Conservation (phyloP, 1,140 invertebrate species). For the Gonioctena quinquepunctata region DNA sequence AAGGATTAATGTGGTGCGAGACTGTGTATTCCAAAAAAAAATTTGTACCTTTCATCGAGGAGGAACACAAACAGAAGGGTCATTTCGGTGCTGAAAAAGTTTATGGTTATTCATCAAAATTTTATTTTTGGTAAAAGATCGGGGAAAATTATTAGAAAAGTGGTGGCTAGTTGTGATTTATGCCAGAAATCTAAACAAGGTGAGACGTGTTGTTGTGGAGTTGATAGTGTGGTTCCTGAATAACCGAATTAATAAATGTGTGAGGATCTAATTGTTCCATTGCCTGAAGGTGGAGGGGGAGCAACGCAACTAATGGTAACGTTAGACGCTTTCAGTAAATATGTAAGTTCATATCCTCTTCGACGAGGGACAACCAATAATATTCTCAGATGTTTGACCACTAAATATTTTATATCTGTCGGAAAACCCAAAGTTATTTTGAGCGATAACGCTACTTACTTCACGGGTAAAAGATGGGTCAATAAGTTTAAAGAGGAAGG, state of each 20-base stretch:
- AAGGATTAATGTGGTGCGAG: too few species aligned
- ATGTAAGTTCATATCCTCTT: slow-evolving; percentile 7
- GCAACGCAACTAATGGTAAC: slow-evolving; percentile 7
- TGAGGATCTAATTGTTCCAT: neutral
- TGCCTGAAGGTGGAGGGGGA: neutral
- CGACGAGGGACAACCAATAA: neutral
- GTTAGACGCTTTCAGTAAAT: slow-evolving; percentile 12
- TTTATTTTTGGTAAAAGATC: slow-evolving; percentile 12
- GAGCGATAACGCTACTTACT: neutral
- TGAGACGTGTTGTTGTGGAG: neutral
- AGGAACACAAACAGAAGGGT: too few species aligned
- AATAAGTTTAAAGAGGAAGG: neutral
- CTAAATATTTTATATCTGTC: neutral
- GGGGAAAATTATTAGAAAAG: too few species aligned
- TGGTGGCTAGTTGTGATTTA: too few species aligned
- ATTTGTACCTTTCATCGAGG: too few species aligned
- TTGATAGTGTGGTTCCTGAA: neutral
- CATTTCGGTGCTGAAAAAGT: neutral
- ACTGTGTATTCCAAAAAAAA: too few species aligned
- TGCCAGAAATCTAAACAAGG: too few species aligned
- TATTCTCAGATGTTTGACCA: neutral
- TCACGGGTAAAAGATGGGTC: neutral
- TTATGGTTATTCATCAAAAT: neutral
- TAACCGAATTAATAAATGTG: neutral
- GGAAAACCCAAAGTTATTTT: neutral